phyloP scores from a whole-genome alignment of 2,113 vertebrate genomes.

The Oriolus oriolus region DNA sequence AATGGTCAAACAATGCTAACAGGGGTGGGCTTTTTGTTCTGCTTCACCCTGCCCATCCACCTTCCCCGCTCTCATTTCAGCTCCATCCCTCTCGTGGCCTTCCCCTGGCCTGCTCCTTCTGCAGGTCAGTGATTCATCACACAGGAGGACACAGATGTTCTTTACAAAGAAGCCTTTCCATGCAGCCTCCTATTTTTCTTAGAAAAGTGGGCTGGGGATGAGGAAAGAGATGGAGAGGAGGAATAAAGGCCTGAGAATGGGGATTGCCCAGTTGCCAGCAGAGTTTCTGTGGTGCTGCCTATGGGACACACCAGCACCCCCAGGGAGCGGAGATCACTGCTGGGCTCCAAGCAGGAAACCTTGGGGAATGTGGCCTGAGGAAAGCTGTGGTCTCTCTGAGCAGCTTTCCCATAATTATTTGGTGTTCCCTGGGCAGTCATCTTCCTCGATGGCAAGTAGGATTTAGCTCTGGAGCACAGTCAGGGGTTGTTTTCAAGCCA shows the following conservation, averaged over 20 bases:
- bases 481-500: not conserved
- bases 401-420: not conserved
- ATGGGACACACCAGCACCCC: accelerated
- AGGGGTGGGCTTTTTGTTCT: not conserved
- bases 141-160: slow-evolving; percentile 40
- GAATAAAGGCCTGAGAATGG: not conserved
- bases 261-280: not conserved
- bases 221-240: not conserved
- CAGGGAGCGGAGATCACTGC: not conserved
- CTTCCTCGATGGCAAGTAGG: not conserved
- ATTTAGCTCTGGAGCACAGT: not conserved
- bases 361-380: not conserved
- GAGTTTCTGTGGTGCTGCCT: not conserved
- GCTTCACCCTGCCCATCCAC: not conserved
- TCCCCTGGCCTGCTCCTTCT: not conserved
- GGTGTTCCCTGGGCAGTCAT: not conserved
- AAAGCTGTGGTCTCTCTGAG: not conserved
- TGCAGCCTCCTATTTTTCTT: not conserved
- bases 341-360: not conserved
- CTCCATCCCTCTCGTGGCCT: not conserved
- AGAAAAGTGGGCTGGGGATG: not conserved
- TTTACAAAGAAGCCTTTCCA: not conserved
- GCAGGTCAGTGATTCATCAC: slow-evolving; percentile 41
- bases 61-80: not conserved
- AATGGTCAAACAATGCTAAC: not conserved